Percentiles rank a stretch among this genome's conserved stretches.
Conservation (phyloP, 2,797 vertebrate genomes). For the Micrastur ruficollis region DNA sequence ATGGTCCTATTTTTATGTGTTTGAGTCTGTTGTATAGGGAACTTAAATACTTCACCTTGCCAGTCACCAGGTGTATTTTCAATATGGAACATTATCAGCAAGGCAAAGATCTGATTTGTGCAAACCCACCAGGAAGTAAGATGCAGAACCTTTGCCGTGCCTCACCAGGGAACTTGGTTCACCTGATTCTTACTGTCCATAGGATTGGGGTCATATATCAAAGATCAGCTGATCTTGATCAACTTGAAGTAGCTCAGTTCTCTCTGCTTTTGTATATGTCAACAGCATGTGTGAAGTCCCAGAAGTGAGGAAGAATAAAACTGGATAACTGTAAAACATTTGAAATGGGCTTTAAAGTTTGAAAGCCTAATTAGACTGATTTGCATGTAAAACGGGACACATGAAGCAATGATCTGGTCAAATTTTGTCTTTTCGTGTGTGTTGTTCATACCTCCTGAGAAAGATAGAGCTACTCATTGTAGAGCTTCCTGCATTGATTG, state of each 20-base stretch:
- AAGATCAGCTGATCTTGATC: not conserved
- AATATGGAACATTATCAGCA: not conserved
- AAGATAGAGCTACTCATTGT: not conserved
- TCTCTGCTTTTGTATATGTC: not conserved
- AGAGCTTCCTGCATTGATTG: not conserved
- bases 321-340: not conserved
- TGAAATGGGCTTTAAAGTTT: not conserved
- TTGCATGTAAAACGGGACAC: not conserved
- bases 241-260: not conserved
- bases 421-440: not conserved
- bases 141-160: not conserved
- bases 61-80: not conserved
- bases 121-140: not conserved
- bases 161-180: not conserved
- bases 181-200: not conserved
- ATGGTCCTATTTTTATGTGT: not conserved
- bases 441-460: not conserved
- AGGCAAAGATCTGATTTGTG: not conserved
- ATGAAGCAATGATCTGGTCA: not conserved
- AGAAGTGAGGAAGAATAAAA: not conserved
- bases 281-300: not conserved
- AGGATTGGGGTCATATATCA: not conserved
- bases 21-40: not conserved
- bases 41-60: not conserved
- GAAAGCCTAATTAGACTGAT: not conserved